Evolutionary conservation across 1,140 invertebrate genomes (phyloP), one percentile per base, ranked within the genome.

Genomic region (Paralvinella palmiformis): DNA sequence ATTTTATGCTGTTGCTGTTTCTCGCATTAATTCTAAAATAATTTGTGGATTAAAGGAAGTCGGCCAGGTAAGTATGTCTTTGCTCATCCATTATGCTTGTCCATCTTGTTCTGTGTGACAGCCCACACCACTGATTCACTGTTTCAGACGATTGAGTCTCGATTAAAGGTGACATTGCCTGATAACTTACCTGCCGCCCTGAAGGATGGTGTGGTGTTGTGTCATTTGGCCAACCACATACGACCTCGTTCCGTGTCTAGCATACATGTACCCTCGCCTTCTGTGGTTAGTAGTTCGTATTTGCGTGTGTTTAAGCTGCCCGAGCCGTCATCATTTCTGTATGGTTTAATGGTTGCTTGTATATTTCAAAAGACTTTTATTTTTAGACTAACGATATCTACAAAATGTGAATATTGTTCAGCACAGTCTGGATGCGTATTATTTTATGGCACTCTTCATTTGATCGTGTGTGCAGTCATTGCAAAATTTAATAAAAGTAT

Each of bases 261-360:
- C 74, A 94, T 96, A 64, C 92, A 95, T 83, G 93, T 96, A 73
- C 92, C 93, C 68, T 95, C 92, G 65, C 89, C 91, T 60, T 90
- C 91, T 73, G 91, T 94, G 85, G 92, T 95, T 81, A 87, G 87
- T 83, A 72, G 63, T 53, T 37, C 22, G 13, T n/a, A 7, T n/a
- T 13, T 57, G 0, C 15, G 24, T 15, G n/a, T 3, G 44, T 48
- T 24, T 20, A 24, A 2, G 44, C 44, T 24, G 27, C 20, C 44
- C 20, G 1, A 17, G 17, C 53, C 24, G 31, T 7, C 53, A 10
- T 33, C 22, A 17, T 56, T 22, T 7, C n/a, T 56, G 22, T 27
- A 15, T 17, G 50, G 37, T 44, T n/a, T 44, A 44, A 48, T 22
- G 27, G 4, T 22, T 3, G 27, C 6, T 48, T 48, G 45, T 15